Evolutionary conservation across 2,888 invertebrate genomes (phyloP).

Genomic region (Cabera pusaria): DNA sequence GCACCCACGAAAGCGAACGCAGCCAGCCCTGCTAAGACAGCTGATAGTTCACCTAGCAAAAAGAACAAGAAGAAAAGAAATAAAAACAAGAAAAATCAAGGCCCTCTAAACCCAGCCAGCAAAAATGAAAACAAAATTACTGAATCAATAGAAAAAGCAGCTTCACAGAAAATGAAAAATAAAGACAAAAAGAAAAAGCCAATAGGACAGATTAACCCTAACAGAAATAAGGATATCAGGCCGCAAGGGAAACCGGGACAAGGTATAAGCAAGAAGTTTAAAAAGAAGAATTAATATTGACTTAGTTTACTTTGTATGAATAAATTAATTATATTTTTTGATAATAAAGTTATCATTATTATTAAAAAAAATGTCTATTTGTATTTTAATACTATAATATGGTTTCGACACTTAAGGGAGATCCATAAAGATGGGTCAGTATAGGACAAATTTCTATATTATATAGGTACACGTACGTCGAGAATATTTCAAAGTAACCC

Average conservation of each 20-base stretch:
- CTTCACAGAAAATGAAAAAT: constrained; percentile 63
- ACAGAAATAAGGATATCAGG: constrained; percentile 24
- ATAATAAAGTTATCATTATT: constrained; percentile 34
- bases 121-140: constrained; percentile 50
- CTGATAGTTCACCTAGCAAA: constrained; percentile 31
- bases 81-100: constrained; percentile 32
- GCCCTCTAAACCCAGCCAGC: constrained; percentile 9
- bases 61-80: constrained; percentile 48
- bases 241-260: constrained; percentile 30
- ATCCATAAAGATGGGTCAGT: no score
- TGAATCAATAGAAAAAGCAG: constrained; percentile 49
- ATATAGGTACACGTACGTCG: no score
- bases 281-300: constrained; percentile 48
- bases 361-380: no score
- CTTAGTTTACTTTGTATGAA: constrained; percentile 17
- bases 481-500: no score
- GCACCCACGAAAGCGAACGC: background rate
- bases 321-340: constrained; percentile 14
- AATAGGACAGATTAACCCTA: constrained; percentile 59
- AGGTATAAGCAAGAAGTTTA: constrained; percentile 44
- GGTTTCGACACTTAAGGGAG: no score
- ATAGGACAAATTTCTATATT: no score
- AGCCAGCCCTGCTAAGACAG: constrained; percentile 11
- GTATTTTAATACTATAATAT: no score
- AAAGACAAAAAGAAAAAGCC: constrained; percentile 61